Conservation (phyloP, 1,140 invertebrate species). For the Bombyx mori region ASM3026992v2 NC_085133.1:3531001-3531500, state of each 20-base stretch:
- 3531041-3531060: too few relatives aligned
- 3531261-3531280: slow-evolving; percentile 61
- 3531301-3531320: slow-evolving; percentile 56
- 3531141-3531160: slow-evolving; percentile 7
- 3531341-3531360: slow-evolving; percentile 60
- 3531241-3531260: slow-evolving; percentile 55
- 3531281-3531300: slow-evolving; percentile 20
- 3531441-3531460: slow-evolving; percentile 66
- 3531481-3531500: slow-evolving; percentile 10
- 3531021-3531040: too few relatives aligned
- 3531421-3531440: slow-evolving; percentile 71
- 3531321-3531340: slow-evolving; percentile 66
- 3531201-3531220: slow-evolving; percentile 52
- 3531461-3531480: slow-evolving; percentile 56
- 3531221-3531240: slow-evolving; percentile 66
- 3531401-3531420: slow-evolving; percentile 70
- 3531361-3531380: slow-evolving; percentile 68
- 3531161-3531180: background rate
- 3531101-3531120: background rate
- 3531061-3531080: too few relatives aligned
- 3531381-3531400: slow-evolving; percentile 71
- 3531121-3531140: background rate
- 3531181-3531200: slow-evolving; percentile 8
- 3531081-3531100: too few relatives aligned
- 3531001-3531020: too few relatives aligned